Base-by-base conservation (phyloP, 2,113 vertebrate genomes). In the Forbesichthys agassizii region DNA sequence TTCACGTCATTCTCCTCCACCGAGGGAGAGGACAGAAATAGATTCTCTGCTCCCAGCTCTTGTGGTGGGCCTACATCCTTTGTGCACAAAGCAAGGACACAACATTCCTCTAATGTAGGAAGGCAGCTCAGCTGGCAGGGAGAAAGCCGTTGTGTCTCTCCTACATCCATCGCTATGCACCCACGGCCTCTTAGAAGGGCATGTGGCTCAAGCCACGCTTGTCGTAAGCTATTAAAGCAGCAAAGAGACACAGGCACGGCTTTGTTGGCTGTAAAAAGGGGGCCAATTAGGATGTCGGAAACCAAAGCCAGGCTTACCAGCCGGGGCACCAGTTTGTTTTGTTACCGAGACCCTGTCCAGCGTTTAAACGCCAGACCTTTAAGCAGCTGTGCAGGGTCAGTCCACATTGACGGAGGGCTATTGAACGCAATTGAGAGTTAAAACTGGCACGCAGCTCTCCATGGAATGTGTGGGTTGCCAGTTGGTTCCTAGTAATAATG, bases 21-120 rank as follows among this genome's bases (percentile, higher is more conserved):
- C 14, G 61, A 69, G 74, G 68, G 80, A 87, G 77, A 79, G 69
- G 80, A 72, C 74, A 74, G 83, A 92, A 89, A 91, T 91, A 85
- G 72, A 83, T 11, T 10, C 51, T 42, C 68, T 69, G 64, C 65
- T 48, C 68, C 62, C 58, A 59, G 61, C 48, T 82, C 73, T 75
- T 76, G 77, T 69, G 61, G 6, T 70, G 59, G 66, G 59, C 68
- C 54, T 74, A 77, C 80, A 72, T 51, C 68, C 73, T 52, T 12
- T 54, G 69, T 64, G 58, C 49, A 46, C 71, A 75, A 69, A 66
- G 20, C 54, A 56, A 52, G 61, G 67, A 67, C 57, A 67, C 36
- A 69, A 62, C 70, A 53, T 74, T 85, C 59, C 52, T 87, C 62
- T 81, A 76, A 84, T 87, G 70, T 49, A 74, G 58, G 56, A 54